These are phyloP conservation scores for Zaprionus ornatus DNA, from an alignment of 1,140 invertebrate genomes.

Conservation along the genomic window DNA sequence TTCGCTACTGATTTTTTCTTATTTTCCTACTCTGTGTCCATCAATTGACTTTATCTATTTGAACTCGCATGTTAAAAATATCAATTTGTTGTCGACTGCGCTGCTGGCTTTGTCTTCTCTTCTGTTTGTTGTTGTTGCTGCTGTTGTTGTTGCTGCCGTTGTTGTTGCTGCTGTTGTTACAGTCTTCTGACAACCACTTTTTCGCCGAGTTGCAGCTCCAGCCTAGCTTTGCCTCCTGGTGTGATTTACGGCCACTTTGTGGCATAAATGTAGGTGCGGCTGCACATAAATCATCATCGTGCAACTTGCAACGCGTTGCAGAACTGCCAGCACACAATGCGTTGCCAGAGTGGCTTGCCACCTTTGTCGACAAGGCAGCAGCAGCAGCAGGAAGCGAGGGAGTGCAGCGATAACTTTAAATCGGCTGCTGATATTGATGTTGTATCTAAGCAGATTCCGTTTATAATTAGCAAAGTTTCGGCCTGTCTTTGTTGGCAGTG, in stretches of 20 bases:
- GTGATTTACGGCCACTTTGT: conserved; percentile 78
- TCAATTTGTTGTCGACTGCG: conserved; percentile 76
- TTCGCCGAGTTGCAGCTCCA: conserved; percentile 1
- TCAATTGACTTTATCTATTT: conserved; percentile 82
- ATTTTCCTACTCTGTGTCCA: conserved; percentile 62
- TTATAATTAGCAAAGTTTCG: not conserved
- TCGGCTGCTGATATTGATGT: not conserved
- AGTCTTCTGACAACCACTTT: conserved; percentile 10
- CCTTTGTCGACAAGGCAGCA: conserved; percentile 10
- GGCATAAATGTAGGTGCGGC: conserved; percentile 80
- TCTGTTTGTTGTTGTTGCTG: not conserved
- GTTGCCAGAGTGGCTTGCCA: conserved; percentile 22
- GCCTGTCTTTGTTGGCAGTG: not conserved
- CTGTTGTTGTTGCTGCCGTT: not conserved
- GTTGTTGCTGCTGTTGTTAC: not conserved
- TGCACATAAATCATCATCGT: conserved; percentile 80
- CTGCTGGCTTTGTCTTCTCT: conserved; percentile 50
- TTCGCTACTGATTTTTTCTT: conserved; percentile 58
- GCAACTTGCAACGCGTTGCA: conserved; percentile 64
- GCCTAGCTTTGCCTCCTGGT: conserved; percentile 65
- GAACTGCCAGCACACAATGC: conserved; percentile 39
- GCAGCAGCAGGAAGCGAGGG: not conserved
- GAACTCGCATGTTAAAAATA: conserved; percentile 81
- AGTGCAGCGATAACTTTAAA: conserved; percentile 18
- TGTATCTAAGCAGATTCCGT: not conserved